Evolutionary conservation across 2,797 vertebrate genomes (phyloP), one percentile per base, ranked within the genome.

Genomic region (Botia almorhae): DNA sequence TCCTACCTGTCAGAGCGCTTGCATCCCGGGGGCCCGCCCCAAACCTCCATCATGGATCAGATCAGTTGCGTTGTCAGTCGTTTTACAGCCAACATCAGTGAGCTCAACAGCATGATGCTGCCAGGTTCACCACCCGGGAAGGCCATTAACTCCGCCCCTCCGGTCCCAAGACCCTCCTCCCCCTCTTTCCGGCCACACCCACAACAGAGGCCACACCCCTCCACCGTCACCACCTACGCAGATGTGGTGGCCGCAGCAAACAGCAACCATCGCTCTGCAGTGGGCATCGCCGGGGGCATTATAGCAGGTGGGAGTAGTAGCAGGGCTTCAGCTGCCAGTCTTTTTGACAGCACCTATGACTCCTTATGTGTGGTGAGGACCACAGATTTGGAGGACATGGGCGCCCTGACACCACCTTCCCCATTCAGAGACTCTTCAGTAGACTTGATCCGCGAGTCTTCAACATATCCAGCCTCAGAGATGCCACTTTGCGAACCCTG

Each of bases 81-180:
- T 16, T 99, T 99, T 91, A 98, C 97, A 0, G 96, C 98, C 87
- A 99, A 99, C 88, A 99, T 99, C 91, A 98, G 94, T 0, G 97
- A 99, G 91, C 94, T 98, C 83, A 99, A 99, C 92, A 95, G 93
- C 88, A 98, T 99, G 97, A 99, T 99, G 97, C 93, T 98, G 86
- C 95, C 97, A 0, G 92, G 87, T 16, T 88, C 94, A 69, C 90
- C 51, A 87, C 89, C 48, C 74, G 92, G 80, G 83, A 23, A 80
- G 2, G 56, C 67, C 13, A 61, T 64, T 21, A 83, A 70, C 70
- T 6, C 85, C 4, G 8, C 78, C 7, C 85, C 86, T 0, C 55
- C 74, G 0, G 7, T 75, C 55, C 69, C 82, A 7, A 78, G 84
- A 19, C 83, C 87, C 7, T 95, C 96, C 82, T 93, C 96, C 1